These are phyloP conservation scores for Cydia pomonella DNA, from an alignment of 1,140 invertebrate species.

Conservation along the genomic window DNA sequence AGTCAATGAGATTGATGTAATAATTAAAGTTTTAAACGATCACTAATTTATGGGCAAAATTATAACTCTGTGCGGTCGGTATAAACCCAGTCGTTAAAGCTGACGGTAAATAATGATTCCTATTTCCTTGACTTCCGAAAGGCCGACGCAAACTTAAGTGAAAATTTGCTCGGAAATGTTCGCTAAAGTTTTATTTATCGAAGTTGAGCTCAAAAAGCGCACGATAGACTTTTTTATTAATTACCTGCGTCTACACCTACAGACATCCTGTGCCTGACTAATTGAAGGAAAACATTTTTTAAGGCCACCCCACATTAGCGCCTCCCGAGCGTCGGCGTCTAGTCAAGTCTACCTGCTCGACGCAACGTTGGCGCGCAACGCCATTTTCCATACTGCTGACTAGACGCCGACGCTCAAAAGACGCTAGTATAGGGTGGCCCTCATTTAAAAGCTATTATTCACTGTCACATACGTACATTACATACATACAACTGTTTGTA, in stretches of 20 bases:
- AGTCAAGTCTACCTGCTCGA: no score
- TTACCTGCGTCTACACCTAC: not conserved
- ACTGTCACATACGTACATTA: no score
- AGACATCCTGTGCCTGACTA: not conserved
- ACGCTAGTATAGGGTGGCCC: no score
- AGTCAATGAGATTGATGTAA: no score
- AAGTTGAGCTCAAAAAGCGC: not conserved
- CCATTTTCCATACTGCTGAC: no score
- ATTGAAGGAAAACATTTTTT: constrained; percentile 8
- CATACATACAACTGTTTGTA: no score
- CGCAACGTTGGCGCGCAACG: no score
- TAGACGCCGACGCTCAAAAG: no score
- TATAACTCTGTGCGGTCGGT: not conserved
- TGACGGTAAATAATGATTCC: constrained; percentile 77
- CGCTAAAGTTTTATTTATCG: constrained; percentile 32
- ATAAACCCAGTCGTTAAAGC: constrained; percentile 46
- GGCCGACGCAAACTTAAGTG: constrained; percentile 50
- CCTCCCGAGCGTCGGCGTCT: no score
- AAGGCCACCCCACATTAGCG: no score
- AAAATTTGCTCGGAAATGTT: constrained; percentile 51
- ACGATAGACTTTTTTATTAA: constrained; percentile 6
- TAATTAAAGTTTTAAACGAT: no score
- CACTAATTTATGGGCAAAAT: not conserved
- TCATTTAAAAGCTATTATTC: not conserved
- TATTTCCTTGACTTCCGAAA: constrained; percentile 57